Base-by-base conservation (phyloP, 2,113 vertebrate genomes). In the Numenius arquata region DNA sequence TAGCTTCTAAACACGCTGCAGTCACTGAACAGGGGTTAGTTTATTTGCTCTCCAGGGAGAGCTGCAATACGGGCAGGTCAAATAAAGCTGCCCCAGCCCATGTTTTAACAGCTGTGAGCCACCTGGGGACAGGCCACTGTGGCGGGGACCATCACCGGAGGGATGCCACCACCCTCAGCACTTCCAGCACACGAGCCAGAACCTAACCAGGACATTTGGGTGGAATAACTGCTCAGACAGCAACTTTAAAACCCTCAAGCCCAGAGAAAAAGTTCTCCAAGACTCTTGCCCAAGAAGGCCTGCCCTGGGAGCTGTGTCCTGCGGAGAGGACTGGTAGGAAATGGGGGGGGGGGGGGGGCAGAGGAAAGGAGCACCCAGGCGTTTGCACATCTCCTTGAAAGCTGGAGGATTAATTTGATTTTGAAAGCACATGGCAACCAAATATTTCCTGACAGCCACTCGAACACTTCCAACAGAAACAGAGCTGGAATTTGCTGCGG, bases 391-490 rank as follows among this genome's bases (percentile, higher is more conserved):
- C 38, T 15, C 34, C 52, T 66, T 89, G 40, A 68, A 90, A 86
- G 32, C 45, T 88, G 61, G 48, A 75, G 43, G 38, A 88, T 52
- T 67, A 56, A 81, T 75, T 59, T 43, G 11, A 53, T 81, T 78
- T 48, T 91, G 78, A 91, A 84, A 90, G 80, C 48, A 58, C 56
- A 71, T 2, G 7, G 79, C 88, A 95, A 95, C 73, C 85, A 90
- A 77, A 4, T 90, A 95, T 86, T 88, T 95, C 92, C 90, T 20
- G 7, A 90, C 59, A 95, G 88, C 47, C 50, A 65, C 65, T 86
- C 41, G 14, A 91, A 47, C 79, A 45, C 48, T 87, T 95, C 95
- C 95, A 95, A 94, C 68, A 96, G 95, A 96, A 97, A 97, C 81
- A 96, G 89, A 85, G 81, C 43, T 95, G 95, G 96, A 95, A 97